Percentiles rank a stretch among this genome's conserved stretches.
phyloP scores from a whole-genome alignment of 2,888 invertebrate genomes.

The Calliopum simillimum region DNA sequence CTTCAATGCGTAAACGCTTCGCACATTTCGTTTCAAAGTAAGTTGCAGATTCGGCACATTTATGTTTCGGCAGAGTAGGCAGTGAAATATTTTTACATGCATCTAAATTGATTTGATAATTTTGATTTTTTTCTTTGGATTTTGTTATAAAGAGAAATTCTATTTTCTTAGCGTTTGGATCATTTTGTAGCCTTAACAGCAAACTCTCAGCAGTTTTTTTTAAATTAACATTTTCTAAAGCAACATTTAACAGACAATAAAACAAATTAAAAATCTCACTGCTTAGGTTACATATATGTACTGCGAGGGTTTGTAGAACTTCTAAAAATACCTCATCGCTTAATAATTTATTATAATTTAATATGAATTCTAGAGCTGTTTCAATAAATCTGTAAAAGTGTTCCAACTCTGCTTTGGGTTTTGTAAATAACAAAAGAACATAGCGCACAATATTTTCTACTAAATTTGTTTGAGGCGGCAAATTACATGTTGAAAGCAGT shows the following conservation, averaged over 20 bases:
- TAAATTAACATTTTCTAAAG: neutral
- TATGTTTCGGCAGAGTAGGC: neutral
- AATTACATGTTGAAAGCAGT: neutral
- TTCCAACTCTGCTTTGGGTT: neutral
- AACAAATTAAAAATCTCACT: neutral
- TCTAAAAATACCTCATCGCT: neutral
- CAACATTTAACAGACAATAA: neutral
- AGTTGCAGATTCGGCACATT: neutral
- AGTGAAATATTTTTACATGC: neutral
- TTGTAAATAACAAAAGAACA: neutral
- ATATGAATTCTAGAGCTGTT: neutral
- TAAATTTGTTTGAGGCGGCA: neutral
- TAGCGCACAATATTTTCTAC: neutral
- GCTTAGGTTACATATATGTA: neutral
- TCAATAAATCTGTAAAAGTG: neutral
- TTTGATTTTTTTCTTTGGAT: neutral
- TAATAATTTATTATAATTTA: neutral
- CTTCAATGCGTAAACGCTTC: constrained; percentile 25
- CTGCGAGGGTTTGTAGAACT: neutral
- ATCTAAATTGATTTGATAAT: neutral
- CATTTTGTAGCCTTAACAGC: neutral
- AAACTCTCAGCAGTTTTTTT: neutral
- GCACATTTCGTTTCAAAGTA: neutral
- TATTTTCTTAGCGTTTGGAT: neutral
- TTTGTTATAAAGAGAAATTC: neutral